Evolutionary conservation across 1,140 invertebrate genomes (phyloP).

Genomic region (Drosophila quadrilineata): DNA sequence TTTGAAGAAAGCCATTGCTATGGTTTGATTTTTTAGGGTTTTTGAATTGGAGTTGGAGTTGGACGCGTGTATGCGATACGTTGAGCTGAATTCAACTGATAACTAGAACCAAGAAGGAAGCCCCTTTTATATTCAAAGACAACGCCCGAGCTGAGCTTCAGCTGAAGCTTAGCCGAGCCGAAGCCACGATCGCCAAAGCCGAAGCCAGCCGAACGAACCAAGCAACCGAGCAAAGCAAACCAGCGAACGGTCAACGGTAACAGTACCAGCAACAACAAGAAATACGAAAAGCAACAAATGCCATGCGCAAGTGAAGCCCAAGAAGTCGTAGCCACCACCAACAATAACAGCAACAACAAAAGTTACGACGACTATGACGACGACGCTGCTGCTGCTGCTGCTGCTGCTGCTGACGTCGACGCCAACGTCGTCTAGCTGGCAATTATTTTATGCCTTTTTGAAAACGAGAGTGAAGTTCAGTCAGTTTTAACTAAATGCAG

Average conservation of each 20-base stretch:
- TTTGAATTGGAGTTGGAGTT: constrained; percentile 19
- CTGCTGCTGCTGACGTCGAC: constrained; percentile 11
- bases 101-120: constrained; percentile 81
- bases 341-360: constrained; percentile 1
- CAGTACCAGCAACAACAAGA: constrained; percentile 5
- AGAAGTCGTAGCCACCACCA: constrained; percentile 50
- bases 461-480: constrained; percentile 76
- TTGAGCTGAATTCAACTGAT: constrained; percentile 81
- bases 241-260: constrained; percentile 51
- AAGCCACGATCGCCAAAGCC: constrained; percentile 50
- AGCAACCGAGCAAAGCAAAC: constrained; percentile 38
- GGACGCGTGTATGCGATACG: constrained; percentile 59
- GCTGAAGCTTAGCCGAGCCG: constrained; percentile 22
- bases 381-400: background rate
- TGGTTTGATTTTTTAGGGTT: constrained; percentile 22
- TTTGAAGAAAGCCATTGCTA: constrained; percentile 80
- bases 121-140: constrained; percentile 80
- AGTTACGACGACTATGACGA: background rate
- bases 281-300: too few species aligned
- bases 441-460: constrained; percentile 67
- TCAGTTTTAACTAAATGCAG: constrained; percentile 42
- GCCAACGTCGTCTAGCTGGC: constrained; percentile 36
- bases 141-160: constrained; percentile 63
- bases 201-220: constrained; percentile 30
- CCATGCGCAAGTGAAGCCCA: constrained; percentile 59